Base-by-base conservation (phyloP, 2,113 vertebrate genomes). In the Thamnophis sirtalis region DNA sequence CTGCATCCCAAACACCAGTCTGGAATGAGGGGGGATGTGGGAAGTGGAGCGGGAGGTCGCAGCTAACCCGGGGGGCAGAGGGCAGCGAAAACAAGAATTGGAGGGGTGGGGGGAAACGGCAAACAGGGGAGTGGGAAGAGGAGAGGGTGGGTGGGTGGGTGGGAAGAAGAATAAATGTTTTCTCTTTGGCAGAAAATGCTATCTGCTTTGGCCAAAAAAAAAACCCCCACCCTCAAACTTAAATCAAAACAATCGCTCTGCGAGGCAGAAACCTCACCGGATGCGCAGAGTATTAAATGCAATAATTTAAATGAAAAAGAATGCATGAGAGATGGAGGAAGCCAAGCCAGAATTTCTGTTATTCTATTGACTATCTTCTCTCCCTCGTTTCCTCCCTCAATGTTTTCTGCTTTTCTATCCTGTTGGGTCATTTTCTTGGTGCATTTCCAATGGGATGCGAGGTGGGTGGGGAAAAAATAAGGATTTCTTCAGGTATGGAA, bases 201-300 rank as follows among this genome's bases (percentile, higher is more conserved):
- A 92, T 90, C 89, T 86, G 90, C 0, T 94, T 89, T 55, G 94
- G 93, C 93, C 93, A 93, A 95, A 96, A 9, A 95, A 93, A 22
- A 22, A 7, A 22, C 21, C 54, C 50, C 50, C 6, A 10, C 60
- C 9, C 91, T 13, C 91, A 38, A 58, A 51, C 50, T 85, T 84
- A 93, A 94, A 96, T 91, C 4, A 95, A 96, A 96, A 95, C 93
- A 93, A 89, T 73, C 89, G 51, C 53, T 90, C 53, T 53, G 90
- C 86, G 0, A 94, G 90, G 94, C 2, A 21, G 56, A 89, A 85
- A 87, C 84, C 53, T 38, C 0, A 8, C 94, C 58, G 94, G 95
- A 95, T 95, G 95, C 89, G 89, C 0, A 0, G 5, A 0, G 0
- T 84, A 0, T 93, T 95, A 86, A 93, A 93, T 1, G 28, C 90